Evolutionary conservation across 2,797 vertebrate genomes (phyloP).

Genomic region (Syndactyla subalaris): DNA sequence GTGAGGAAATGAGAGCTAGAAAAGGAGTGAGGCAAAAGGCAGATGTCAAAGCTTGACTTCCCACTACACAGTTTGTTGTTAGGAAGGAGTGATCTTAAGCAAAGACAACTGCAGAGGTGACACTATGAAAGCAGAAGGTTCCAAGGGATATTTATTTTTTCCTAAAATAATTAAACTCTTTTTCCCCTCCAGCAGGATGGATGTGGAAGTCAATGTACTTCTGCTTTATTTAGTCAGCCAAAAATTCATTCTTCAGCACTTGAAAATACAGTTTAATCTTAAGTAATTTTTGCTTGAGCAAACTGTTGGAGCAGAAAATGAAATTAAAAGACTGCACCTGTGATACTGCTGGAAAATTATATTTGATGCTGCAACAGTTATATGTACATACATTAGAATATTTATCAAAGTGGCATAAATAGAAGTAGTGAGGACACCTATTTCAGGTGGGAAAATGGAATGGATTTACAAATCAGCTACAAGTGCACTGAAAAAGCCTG

Average conservation of each 20-base stretch:
- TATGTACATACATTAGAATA: background rate
- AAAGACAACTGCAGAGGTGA: background rate
- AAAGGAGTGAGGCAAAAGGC: background rate
- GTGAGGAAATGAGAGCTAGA: background rate
- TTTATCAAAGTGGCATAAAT: background rate
- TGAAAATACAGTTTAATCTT: background rate
- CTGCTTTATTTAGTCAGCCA: background rate
- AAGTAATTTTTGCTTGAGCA: background rate
- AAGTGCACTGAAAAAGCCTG: background rate
- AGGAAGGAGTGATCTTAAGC: background rate
- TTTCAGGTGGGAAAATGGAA: background rate
- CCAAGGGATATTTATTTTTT: background rate
- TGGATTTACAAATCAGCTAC: background rate
- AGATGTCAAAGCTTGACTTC: background rate
- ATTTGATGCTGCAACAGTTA: background rate
- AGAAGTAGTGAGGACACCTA: background rate
- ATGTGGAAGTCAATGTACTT: background rate
- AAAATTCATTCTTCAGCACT: background rate
- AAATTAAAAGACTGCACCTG: background rate
- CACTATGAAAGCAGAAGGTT: background rate
- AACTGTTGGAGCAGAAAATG: background rate
- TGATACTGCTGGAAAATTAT: background rate
- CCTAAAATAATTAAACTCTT: background rate
- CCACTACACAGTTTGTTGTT: fast-evolving
- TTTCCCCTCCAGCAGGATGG: background rate